Evolutionary conservation across 2,888 invertebrate species (phyloP).

Genomic region (Hydropsyche betteni): DNA sequence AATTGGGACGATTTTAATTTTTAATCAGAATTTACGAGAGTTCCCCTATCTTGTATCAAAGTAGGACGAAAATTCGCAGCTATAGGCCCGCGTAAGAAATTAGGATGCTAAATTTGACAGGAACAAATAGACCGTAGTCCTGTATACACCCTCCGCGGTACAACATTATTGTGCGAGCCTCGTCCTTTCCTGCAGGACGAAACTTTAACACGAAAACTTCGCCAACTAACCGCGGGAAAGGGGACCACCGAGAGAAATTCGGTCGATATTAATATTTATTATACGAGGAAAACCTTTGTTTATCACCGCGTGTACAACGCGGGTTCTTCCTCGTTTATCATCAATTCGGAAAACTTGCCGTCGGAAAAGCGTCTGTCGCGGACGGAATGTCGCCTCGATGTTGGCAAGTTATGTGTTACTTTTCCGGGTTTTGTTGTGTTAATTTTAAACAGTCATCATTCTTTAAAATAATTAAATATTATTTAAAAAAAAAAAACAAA

Average conservation of each 20-base stretch:
- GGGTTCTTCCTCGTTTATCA: constrained; percentile 23
- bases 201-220: constrained; percentile 28
- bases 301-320: constrained; percentile 13
- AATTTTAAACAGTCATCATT: too few relatives aligned
- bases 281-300: constrained; percentile 29
- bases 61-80: background rate
- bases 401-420: background rate
- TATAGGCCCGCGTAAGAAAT: constrained; percentile 16
- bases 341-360: constrained; percentile 1
- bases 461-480: too few relatives aligned
- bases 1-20: constrained; percentile 15
- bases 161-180: background rate
- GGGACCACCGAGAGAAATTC: background rate
- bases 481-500: too few relatives aligned
- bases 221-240: too few relatives aligned
- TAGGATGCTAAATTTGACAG: constrained; percentile 31
- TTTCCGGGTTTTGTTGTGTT: too few relatives aligned
- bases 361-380: too few relatives aligned
- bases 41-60: background rate
- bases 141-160: background rate
- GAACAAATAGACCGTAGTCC: constrained; percentile 21
- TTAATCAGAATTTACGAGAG: constrained; percentile 7
- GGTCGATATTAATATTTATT: constrained; percentile 29
- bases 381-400: constrained; percentile 1
- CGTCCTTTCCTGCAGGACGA: constrained; percentile 11